Evolutionary conservation across 2,888 invertebrate species (phyloP).

Genomic region (Orthonychiurus folsomi): DNA sequence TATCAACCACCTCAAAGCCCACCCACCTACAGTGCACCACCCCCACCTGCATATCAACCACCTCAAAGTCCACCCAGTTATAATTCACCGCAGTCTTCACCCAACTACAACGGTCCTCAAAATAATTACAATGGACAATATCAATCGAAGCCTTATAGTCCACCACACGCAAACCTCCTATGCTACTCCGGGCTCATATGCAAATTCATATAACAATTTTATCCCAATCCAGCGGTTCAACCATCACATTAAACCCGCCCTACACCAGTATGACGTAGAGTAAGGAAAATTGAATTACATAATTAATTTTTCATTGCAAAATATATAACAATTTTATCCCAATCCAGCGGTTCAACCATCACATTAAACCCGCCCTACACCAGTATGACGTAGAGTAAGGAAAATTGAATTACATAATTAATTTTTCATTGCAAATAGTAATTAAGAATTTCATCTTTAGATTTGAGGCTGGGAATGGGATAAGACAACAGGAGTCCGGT

Average conservation of each 20-base stretch:
- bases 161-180: background rate
- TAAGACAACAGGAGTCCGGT: conserved; percentile 6
- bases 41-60: background rate
- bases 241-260: background rate
- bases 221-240: background rate
- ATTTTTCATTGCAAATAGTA: background rate
- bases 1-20: background rate
- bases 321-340: conserved; percentile 1
- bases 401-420: too few species aligned
- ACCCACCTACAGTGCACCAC: background rate
- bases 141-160: background rate
- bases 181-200: background rate
- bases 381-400: conserved; percentile 3
- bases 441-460: background rate
- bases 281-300: background rate
- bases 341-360: conserved; percentile 1
- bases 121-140: too few species aligned
- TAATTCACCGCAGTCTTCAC: background rate
- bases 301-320: too few species aligned
- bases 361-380: background rate
- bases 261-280: background rate
- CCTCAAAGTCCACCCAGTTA: background rate
- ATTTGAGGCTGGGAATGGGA: conserved; percentile 8
- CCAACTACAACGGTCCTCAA: too few species aligned
- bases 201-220: background rate